These are phyloP conservation scores for Pseudopleuronectes americanus DNA, from an alignment of 2,797 vertebrate species.

Conservation along the genomic window DNA sequence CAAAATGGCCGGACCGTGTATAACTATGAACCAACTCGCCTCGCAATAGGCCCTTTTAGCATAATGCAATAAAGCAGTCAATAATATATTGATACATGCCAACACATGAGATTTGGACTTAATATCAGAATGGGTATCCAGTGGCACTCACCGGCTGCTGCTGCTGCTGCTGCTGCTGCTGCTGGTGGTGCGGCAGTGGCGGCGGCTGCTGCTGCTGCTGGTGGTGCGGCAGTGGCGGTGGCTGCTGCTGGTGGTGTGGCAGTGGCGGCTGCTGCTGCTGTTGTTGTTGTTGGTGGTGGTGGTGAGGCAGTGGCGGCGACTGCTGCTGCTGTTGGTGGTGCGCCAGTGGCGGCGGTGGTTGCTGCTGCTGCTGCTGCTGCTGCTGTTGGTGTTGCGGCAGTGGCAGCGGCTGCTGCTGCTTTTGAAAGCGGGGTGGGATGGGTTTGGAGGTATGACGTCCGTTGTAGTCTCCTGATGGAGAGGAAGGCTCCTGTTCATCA, in stretches of 20 bases:
- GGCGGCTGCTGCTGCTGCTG: conserved; percentile 70
- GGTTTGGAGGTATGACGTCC: conserved; percentile 89
- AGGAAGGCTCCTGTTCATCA: conserved; percentile 86
- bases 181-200: conserved; percentile 84
- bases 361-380: conserved; percentile 80
- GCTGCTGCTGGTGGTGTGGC: conserved; percentile 69
- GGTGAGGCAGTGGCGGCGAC: conserved; percentile 31
- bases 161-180: conserved; percentile 47
- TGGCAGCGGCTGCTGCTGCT: conserved; percentile 79
- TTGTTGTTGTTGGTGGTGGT: conserved; percentile 82
- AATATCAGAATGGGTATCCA: conserved; percentile 4
- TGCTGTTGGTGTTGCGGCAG: conserved; percentile 69
- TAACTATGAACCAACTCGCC: too few species aligned
- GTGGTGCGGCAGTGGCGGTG: conserved; percentile 49
- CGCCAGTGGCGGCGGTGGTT: conserved; percentile 12
- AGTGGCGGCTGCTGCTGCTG: conserved; percentile 63
- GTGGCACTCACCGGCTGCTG: conserved; percentile 72
- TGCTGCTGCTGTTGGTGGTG: conserved; percentile 40
- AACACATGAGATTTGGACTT: conserved; percentile 28
- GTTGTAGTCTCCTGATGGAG: conserved; percentile 88
- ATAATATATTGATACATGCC: conserved; percentile 21
- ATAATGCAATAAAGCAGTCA: not conserved
- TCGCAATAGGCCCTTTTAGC: too few species aligned
- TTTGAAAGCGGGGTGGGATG: conserved; percentile 93
- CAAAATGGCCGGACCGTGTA: too few species aligned